A percentile compares a stretch with the other conserved stretches of the same genome.
Conservation (phyloP, 2,113 vertebrate genomes). For the Dryoscopus gambensis region DNA sequence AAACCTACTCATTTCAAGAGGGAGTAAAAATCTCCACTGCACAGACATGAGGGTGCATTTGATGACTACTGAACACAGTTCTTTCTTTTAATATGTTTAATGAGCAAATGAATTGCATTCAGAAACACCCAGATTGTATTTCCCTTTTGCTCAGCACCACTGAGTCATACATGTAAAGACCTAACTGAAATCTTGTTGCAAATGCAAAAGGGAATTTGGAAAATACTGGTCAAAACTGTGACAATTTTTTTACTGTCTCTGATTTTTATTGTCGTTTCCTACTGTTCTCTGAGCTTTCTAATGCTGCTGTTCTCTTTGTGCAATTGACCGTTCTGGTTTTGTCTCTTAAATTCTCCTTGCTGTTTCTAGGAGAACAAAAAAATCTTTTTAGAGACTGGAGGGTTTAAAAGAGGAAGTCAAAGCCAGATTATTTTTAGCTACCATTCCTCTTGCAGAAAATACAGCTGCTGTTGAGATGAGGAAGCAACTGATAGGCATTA, state of each 20-base stretch:
- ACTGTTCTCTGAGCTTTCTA: not conserved
- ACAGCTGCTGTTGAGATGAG: conserved; percentile 43
- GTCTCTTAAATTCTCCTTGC: not conserved
- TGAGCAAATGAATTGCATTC: not conserved
- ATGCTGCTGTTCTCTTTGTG: not conserved
- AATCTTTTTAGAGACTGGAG: not conserved
- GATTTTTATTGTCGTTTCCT: not conserved
- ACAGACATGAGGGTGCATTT: not conserved
- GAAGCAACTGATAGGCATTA: not conserved
- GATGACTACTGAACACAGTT: not conserved
- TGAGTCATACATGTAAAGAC: not conserved
- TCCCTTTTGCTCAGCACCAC: not conserved
- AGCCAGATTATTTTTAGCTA: conserved; percentile 49
- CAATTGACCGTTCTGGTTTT: not conserved
- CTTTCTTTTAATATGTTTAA: not conserved
- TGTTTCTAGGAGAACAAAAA: conserved; percentile 8
- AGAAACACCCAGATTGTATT: not conserved
- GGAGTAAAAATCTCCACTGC: not conserved
- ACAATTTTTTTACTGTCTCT: not conserved
- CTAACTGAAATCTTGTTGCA: not conserved
- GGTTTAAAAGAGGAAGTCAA: conserved; percentile 44
- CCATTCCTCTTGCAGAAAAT: conserved; percentile 38
- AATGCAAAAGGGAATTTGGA: not conserved
- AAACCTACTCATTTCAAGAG: not conserved
- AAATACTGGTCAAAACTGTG: not conserved